A percentile compares a stretch with the other conserved stretches of the same genome.
Evolutionary conservation across 2,797 vertebrate species (phyloP).

Genomic region (Percopsis omiscomaycus): DNA sequence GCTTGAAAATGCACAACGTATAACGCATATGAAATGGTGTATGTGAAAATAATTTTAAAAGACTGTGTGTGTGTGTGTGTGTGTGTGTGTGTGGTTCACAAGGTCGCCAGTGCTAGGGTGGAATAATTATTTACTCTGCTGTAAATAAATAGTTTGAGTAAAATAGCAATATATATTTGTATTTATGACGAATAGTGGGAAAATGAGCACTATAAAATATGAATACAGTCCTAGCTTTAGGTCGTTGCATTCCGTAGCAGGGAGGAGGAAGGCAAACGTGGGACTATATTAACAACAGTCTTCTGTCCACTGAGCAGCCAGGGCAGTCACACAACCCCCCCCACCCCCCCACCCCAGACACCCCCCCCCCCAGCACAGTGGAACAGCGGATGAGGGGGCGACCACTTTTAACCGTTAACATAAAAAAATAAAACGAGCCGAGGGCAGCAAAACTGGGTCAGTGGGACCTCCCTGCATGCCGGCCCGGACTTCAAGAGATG

Average conservation of each 20-base stretch:
- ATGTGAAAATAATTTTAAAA: background rate
- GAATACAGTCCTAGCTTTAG: too few relatives aligned
- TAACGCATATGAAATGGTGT: slow-evolving; percentile 28
- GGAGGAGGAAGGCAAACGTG: slow-evolving; percentile 6
- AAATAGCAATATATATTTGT: too few relatives aligned
- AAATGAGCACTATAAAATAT: too few relatives aligned
- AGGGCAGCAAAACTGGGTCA: slow-evolving; percentile 67
- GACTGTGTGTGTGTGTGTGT: too few relatives aligned
- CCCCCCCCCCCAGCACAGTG: slow-evolving; percentile 39
- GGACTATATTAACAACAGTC: slow-evolving; percentile 57
- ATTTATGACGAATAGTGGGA: too few relatives aligned
- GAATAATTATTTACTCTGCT: too few relatives aligned
- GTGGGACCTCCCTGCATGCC: slow-evolving; percentile 40
- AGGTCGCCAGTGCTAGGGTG: too few relatives aligned
- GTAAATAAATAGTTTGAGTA: too few relatives aligned
- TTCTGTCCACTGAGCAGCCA: slow-evolving; percentile 66
- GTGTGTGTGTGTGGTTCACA: background rate
- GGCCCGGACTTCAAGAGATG: slow-evolving; percentile 6
- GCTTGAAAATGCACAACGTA: slow-evolving; percentile 52
- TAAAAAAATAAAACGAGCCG: slow-evolving; percentile 40
- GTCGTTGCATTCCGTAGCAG: background rate
- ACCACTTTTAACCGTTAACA: slow-evolving; percentile 53
- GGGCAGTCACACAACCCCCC: slow-evolving; percentile 53
- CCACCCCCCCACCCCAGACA: too few relatives aligned
- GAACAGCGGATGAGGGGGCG: slow-evolving; percentile 52